Base-by-base conservation (phyloP, 2,113 vertebrate species). In the Protobothrops flavoviridis region DNA sequence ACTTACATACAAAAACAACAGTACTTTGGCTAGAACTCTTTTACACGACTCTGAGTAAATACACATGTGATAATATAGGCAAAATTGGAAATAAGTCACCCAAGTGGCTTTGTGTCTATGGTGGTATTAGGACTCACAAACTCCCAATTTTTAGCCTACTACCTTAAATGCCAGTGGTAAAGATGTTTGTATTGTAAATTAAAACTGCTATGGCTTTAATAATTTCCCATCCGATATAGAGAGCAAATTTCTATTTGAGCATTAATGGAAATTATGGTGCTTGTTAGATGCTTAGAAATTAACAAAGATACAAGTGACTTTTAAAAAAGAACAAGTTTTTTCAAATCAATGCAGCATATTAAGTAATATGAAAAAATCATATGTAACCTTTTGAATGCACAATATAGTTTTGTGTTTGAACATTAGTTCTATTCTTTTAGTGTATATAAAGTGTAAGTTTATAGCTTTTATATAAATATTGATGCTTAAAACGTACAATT, bases 401-500 rank as follows among this genome's bases (percentile, higher is more conserved):
- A 96, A 95, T 69, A 91, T 57, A 48, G 17, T 94, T 95, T 90
- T 97, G 95, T 95, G 93, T 94, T 95, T 95, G 92, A 95, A 91
- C 52, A 94, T 9, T 29, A 91, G 20, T 94, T 56, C 93, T 94
- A 90, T 85, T 94, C 94, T 91, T 92, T 93, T 57, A 94, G 85
- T 92, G 91, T 92, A 85, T 93, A 93, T 94, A 94, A 93, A 64
- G 56, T 33, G 48, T 8, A 87, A 29, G 17, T 89, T 94, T 92
- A 93, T 93, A 91, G 92, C 85, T 20, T 0, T 90, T 95, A 94
- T 89, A 92, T 21, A 87, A 94, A 90, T 17, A 74, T 74, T 33
- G 24, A 26, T 64, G 59, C 59, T 29, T 64, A 64, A 74, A 94
- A 93, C 5, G 94, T 93, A 90, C 81, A 93, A 55, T 50, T 69